Conservation (phyloP, 2,888 invertebrate species). For the Hylaea fasciaria region DNA sequence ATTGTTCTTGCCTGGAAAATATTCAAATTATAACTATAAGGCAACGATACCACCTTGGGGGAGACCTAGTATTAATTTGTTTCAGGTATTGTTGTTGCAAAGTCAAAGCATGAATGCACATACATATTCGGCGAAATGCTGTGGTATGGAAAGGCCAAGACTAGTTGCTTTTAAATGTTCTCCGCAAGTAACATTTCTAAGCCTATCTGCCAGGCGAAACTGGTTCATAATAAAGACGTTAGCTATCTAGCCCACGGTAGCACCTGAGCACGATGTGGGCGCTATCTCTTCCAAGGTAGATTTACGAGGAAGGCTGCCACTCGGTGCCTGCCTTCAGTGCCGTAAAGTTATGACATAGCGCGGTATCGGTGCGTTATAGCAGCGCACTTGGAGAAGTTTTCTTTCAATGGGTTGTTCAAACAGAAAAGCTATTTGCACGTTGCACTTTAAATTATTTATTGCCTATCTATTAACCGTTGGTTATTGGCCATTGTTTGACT, state of each 20-base stretch:
- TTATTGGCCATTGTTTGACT: neutral
- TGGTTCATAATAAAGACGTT: conserved; percentile 56
- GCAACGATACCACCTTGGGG: too few relatives aligned
- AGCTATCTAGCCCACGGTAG: conserved; percentile 69
- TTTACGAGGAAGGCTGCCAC: conserved; percentile 62
- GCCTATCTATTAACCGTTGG: too few relatives aligned
- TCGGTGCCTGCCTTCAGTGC: conserved; percentile 39
- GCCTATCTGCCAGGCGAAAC: conserved; percentile 15
- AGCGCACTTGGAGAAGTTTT: conserved; percentile 7
- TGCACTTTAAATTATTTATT: neutral
- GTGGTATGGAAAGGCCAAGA: neutral
- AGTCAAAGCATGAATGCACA: too few relatives aligned
- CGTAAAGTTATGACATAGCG: conserved; percentile 32
- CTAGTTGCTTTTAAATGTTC: conserved; percentile 1
- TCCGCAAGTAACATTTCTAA: conserved; percentile 5
- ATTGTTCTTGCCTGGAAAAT: too few relatives aligned
- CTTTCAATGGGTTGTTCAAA: conserved; percentile 3
- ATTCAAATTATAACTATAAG: too few relatives aligned
- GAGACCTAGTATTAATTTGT: too few relatives aligned
- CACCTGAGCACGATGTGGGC: conserved; percentile 78
- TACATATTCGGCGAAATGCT: too few relatives aligned
- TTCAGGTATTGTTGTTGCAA: too few relatives aligned
- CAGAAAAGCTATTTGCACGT: neutral
- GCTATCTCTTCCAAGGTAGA: conserved; percentile 57
- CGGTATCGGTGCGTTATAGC: conserved; percentile 17